These are phyloP conservation scores for Parazoanthus swiftii DNA, from an alignment of 92 coral and sea anemone genomes.

Conservation along the genomic window DNA sequence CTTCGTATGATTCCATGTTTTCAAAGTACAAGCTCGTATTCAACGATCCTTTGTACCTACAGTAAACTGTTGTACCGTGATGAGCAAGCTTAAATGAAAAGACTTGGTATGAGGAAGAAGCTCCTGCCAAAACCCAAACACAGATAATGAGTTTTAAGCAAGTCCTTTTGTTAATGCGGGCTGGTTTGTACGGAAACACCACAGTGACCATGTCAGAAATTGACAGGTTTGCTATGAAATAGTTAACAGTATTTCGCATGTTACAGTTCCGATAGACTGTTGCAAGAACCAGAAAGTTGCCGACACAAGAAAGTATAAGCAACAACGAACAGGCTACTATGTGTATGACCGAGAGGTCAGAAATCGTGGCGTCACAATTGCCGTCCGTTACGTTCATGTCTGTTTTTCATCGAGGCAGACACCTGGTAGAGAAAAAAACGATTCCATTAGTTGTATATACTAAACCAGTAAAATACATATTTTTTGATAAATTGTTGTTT, in stretches of 20 bases:
- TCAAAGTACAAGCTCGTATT: neutral
- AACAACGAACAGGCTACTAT: neutral
- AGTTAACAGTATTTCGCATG: slow-evolving; percentile 23
- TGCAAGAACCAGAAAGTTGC: neutral
- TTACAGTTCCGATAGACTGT: neutral
- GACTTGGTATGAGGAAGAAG: neutral
- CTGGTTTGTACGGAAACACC: neutral
- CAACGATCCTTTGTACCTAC: neutral
- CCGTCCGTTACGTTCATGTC: neutral
- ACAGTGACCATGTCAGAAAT: neutral
- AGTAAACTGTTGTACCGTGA: neutral
- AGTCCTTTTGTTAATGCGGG: neutral
- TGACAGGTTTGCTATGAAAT: slow-evolving; percentile 18
- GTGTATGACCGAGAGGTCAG: neutral
- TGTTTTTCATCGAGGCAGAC: neutral
- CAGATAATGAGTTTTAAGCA: slow-evolving; percentile 1
- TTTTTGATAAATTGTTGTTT: too few relatives aligned
- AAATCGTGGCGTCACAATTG: neutral
- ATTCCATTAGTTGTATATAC: too few relatives aligned
- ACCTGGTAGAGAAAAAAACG: neutral
- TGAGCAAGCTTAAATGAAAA: neutral
- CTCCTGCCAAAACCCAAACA: neutral
- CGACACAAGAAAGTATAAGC: neutral
- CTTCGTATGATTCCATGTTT: neutral
- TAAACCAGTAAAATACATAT: neutral